Conservation (phyloP, 2,888 invertebrate species). For the Hetaerina titia region DNA sequence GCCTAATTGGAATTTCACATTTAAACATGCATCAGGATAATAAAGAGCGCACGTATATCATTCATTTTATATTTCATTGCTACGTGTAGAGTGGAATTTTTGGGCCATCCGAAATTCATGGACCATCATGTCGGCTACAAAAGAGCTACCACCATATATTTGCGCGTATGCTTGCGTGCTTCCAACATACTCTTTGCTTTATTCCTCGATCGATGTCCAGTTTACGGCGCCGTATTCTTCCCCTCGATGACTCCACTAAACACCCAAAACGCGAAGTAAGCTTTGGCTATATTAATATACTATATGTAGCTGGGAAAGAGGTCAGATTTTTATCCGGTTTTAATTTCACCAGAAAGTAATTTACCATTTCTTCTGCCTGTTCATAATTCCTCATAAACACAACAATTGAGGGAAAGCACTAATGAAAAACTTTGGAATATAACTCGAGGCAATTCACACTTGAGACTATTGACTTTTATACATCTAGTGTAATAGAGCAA, state of each 20-base stretch:
- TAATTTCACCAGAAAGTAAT: background rate
- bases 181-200: background rate
- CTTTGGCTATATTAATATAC: background rate
- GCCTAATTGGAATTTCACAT: background rate
- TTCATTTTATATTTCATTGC: background rate
- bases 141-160: background rate
- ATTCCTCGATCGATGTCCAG: slow-evolving; percentile 43
- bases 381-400: too few species aligned
- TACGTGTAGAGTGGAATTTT: background rate
- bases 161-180: slow-evolving; percentile 18
- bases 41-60: background rate
- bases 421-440: too few species aligned
- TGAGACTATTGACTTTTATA: too few species aligned
- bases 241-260: background rate
- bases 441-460: too few species aligned
- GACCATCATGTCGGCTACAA: background rate
- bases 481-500: too few species aligned
- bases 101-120: background rate
- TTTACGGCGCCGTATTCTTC: background rate
- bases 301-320: background rate
- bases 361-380: too few species aligned
- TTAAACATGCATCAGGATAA: background rate
- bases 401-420: too few species aligned
- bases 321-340: background rate
- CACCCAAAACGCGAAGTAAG: background rate